Conservation (phyloP, 2,113 vertebrate genomes). For the Symphodus melops region DNA sequence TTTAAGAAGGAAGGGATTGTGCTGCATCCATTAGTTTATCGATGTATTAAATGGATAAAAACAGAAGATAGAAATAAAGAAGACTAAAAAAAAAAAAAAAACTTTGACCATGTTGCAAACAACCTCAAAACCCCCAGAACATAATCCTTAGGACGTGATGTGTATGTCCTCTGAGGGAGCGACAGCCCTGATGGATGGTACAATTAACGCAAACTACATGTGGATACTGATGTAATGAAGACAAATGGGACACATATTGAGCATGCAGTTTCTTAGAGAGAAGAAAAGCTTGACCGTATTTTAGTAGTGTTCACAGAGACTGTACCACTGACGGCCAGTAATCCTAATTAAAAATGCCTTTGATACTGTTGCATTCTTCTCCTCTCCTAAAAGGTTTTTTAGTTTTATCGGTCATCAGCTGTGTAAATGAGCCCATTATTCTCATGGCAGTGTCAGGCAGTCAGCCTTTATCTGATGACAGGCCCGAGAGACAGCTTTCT, state of each 20-base stretch:
- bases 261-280: not conserved
- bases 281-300: not conserved
- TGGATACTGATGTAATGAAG: constrained; percentile 1
- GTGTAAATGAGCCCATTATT: constrained; percentile 81
- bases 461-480: constrained; percentile 78
- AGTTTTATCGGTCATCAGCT: constrained; percentile 80
- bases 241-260: not conserved
- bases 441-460: constrained; percentile 68
- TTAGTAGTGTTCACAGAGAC: not conserved
- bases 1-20: too few species aligned
- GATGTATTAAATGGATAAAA: too few species aligned
- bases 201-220: not conserved
- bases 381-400: constrained; percentile 69
- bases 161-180: not conserved
- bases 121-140: not conserved
- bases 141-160: not conserved
- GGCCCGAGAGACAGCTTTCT: constrained; percentile 63
- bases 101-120: not conserved
- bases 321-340: constrained; percentile 17
- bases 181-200: not conserved
- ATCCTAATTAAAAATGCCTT: constrained; percentile 62
- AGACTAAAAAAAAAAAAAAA: not conserved
- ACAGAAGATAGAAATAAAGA: not conserved
- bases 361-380: constrained; percentile 42
- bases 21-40: too few species aligned